These are phyloP conservation scores for Drosophila tanythrix DNA, from an alignment of 2,888 invertebrate genomes.

Conservation along the genomic window DNA sequence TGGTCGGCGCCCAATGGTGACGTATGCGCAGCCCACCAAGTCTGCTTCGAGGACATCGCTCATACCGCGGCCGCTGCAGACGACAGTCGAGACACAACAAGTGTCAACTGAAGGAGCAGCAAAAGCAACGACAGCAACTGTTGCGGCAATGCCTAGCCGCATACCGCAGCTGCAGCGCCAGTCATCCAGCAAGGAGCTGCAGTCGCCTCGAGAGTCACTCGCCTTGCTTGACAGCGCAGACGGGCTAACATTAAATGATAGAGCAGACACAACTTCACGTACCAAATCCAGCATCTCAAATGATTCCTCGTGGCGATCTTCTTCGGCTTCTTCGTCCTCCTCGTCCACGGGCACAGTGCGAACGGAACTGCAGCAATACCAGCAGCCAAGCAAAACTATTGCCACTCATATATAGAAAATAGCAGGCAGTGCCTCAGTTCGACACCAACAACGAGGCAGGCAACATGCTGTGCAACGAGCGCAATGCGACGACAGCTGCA, in stretches of 20 bases:
- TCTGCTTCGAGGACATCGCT: constrained; percentile 69
- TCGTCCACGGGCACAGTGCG: constrained; percentile 84
- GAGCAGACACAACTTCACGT: constrained; percentile 42
- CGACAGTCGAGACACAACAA: constrained; percentile 44
- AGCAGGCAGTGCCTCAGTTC: constrained; percentile 35
- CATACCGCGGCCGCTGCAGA: constrained; percentile 64
- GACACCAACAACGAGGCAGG: constrained; percentile 23
- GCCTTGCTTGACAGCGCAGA: constrained; percentile 14
- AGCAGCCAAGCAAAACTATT: constrained; percentile 57
- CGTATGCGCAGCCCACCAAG: constrained; percentile 78
- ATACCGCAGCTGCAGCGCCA: constrained; percentile 78
- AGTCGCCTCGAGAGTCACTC: constrained; percentile 15
- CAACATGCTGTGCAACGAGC: constrained; percentile 46
- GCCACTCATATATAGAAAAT: constrained; percentile 66
- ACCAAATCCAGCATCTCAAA: constrained; percentile 67
- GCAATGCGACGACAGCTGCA: constrained; percentile 52
- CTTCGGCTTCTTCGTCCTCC: constrained; percentile 66
- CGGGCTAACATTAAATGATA: constrained; percentile 27
- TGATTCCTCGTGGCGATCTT: constrained; percentile 54
- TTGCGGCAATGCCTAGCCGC: constrained; percentile 54
- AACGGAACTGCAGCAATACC: constrained; percentile 82
- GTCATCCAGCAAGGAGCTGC: constrained; percentile 56
- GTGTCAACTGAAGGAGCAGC: constrained; percentile 46
- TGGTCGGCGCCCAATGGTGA: constrained; percentile 73
- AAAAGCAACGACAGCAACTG: constrained; percentile 16